Conservation (phyloP, 2,797 vertebrate species). For the Linurgus olivaceus region DNA sequence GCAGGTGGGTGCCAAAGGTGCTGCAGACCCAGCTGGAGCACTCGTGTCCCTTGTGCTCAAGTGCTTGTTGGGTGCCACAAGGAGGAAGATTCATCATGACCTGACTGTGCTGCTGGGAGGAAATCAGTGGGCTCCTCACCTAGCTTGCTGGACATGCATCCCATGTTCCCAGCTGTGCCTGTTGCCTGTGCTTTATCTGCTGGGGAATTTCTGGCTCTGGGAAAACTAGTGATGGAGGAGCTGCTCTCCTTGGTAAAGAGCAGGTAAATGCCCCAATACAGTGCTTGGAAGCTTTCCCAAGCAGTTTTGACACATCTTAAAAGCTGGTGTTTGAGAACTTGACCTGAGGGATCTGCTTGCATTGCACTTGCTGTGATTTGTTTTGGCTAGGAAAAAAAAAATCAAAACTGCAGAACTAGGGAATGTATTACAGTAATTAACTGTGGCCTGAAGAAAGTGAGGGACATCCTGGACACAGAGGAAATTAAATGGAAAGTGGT, state of each 20-base stretch:
- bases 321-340: not conserved
- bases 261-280: not conserved
- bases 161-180: not conserved
- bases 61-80: not conserved
- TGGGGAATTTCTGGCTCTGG: not conserved
- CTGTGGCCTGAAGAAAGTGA: not conserved
- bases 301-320: not conserved
- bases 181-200: not conserved
- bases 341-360: not conserved
- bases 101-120: not conserved
- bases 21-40: rapidly evolving
- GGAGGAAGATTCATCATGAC: rapidly evolving
- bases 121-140: not conserved
- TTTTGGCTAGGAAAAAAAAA: not conserved
- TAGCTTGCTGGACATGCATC: not conserved
- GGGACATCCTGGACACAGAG: not conserved
- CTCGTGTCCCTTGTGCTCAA: rapidly evolving
- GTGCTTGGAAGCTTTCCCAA: not conserved
- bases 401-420: not conserved
- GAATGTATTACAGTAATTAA: conserved; percentile 51
- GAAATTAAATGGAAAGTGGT: conserved; percentile 54
- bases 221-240: not conserved
- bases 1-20: rapidly evolving
- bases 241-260: not conserved
- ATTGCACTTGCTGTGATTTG: not conserved